Base-by-base conservation (phyloP, 2,113 vertebrate species). In the Corvus hawaiiensis region DNA sequence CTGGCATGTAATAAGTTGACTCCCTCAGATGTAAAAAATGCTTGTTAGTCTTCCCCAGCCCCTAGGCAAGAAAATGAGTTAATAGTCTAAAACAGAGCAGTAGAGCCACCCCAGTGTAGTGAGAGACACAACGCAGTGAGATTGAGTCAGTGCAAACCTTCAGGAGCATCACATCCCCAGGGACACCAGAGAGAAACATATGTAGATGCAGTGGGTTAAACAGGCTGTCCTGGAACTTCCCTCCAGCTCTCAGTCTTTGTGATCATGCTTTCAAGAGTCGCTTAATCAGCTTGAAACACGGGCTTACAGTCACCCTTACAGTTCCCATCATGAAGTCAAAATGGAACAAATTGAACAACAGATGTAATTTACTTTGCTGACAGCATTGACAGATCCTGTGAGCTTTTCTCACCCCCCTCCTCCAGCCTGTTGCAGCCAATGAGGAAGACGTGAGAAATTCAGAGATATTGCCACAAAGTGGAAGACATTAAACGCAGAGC, bases 361-460 rank as follows among this genome's bases (percentile, higher is more conserved):
- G 68, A 83, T 96, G 87, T 69, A 77, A 96, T 96, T 97, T 96
- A 77, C 84, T 97, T 96, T 93, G 78, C 78, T 97, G 93, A 90
- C 84, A 94, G 77, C 92, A 66, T 2, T 95, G 96, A 61, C 71
- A 54, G 96, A 68, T 96, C 94, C 96, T 93, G 84, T 94, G 93
- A 97, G 96, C 71, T 95, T 96, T 84, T 86, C 96, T 96, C 61
- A 71, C 76, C 26, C 77, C 73, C 72, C 71, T 63, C 78, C 73
- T 61, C 55, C 71, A 93, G 96, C 85, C 86, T 91, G 71, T 64
- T 87, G 91, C 90, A 95, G 90, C 83, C 92, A 92, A 43, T 76
- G 95, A 95, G 90, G 96, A 96, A 97, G 94, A 97, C 48, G 32
- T 92, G 93, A 97, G 97, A 96, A 96, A 96, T 69, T 73, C 95